Evolutionary conservation across 2,113 vertebrate genomes (phyloP).

Genomic region (Piliocolobus tephrosceles): DNA sequence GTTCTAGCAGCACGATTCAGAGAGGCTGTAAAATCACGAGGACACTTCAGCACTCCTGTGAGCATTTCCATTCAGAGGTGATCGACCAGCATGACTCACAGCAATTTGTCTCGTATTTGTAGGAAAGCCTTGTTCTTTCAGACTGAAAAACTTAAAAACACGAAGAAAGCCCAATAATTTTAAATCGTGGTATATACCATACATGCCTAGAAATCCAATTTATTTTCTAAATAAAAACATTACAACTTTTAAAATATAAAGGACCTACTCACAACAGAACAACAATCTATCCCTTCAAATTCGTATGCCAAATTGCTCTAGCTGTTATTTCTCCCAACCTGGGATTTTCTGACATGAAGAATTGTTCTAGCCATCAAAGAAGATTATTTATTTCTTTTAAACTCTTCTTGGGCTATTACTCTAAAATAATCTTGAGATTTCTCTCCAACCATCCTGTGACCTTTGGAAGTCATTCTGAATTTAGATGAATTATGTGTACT

Average conservation of each 20-base stretch:
- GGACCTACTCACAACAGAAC: constrained; percentile 63
- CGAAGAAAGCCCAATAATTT: constrained; percentile 83
- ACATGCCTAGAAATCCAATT: constrained; percentile 82
- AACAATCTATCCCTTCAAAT: constrained; percentile 74
- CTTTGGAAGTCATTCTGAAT: background rate
- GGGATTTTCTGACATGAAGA: constrained; percentile 59
- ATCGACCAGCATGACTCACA: constrained; percentile 81
- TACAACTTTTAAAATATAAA: constrained; percentile 78
- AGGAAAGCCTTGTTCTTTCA: constrained; percentile 83
- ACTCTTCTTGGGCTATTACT: background rate
- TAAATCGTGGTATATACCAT: constrained; percentile 78
- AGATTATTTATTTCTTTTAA: constrained; percentile 68
- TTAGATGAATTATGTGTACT: background rate
- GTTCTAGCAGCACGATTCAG: constrained; percentile 79
- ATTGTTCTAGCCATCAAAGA: constrained; percentile 55
- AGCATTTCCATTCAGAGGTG: constrained; percentile 82
- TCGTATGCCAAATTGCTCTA: constrained; percentile 61
- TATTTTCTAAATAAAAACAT: constrained; percentile 82
- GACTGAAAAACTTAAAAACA: constrained; percentile 83
- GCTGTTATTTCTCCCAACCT: constrained; percentile 64
- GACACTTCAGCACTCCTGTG: constrained; percentile 69
- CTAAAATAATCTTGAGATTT: constrained; percentile 37
- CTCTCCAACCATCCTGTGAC: constrained; percentile 11
- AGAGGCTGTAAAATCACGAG: constrained; percentile 79
- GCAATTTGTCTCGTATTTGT: constrained; percentile 83